Base-by-base conservation (phyloP, 2,113 vertebrate species). In the Lycaon pictus region DNA sequence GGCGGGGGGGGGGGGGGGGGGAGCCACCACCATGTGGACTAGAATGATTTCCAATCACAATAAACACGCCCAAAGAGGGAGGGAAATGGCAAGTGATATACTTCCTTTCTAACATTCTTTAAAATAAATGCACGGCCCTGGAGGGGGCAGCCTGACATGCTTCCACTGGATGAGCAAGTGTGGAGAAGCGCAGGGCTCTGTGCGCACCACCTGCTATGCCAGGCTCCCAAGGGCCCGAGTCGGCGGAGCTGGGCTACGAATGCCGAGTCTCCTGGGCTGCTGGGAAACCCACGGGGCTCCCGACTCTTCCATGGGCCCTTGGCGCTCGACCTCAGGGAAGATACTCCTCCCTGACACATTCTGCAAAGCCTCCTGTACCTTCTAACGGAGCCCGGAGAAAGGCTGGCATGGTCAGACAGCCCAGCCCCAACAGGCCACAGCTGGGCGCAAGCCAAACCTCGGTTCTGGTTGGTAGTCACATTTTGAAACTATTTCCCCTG, bases 81-180 rank as follows among this genome's bases (percentile, higher is more conserved):
- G 94, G 93, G 96, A 96, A 95, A 90, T n/a, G 81, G 97, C 65
- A 48, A 97, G 96, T 29, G 25, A 94, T 62, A 19, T 4, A 69
- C 62, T 97, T 97, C 97, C 97, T 85, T 72, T 85, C 92, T n/a
- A 67, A 86, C 92, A 23, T 96, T 97, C 94, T 94, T 97, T 96
- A 74, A 96, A 96, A 88, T 93, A 90, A 87, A 96, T 27, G 95
- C 90, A 13, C 7, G 2, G 84, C 79, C 92, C 88, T 72, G 85
- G 95, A 17, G 53, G 23, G 53, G 29, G 56, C 89, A 48, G 94
- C 80, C 48, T 77, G 82, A 88, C 55, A 8, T 29, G 85, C 77
- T 87, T 77, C 51, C 87, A n/a, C 69, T 11, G 7, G 56, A 48
- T 2, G 79, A 60, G 48, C 6, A 48, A 74, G 25, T 48, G 93